Evolutionary conservation across 2,797 vertebrate genomes (phyloP), one percentile per base, ranked within the genome.

Genomic region (Alca torda): DNA sequence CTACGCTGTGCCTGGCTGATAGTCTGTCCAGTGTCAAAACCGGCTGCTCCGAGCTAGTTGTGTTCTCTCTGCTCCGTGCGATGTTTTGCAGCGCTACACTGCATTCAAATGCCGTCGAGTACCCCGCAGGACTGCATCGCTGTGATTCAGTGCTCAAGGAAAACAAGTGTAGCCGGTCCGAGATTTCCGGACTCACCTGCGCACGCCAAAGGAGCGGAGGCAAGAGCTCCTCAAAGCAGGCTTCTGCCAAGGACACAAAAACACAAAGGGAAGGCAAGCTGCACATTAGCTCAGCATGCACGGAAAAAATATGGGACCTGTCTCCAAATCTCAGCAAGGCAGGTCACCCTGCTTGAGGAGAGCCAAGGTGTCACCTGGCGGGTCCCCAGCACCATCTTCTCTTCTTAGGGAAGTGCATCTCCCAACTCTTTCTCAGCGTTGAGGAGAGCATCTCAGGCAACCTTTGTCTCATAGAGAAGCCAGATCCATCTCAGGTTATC

Each of bases 121-220:
- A 87, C 85, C 86, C 89, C 0, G 6, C 87, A 83, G 92, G 78
- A 60, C 63, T 17, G 46, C 72, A 46, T 1, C 3, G 0, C 80
- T 82, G 73, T 31, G 70, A 90, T 25, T 13, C 80, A 61, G 69
- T 8, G 63, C 78, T 67, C 19, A 0, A 9, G 54, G 4, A 16
- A 50, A 45, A 20, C 33, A 15, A 26, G 31, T 0, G 59, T 28
- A 37, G 77, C 46, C 31, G 45, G 13, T 65, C 83, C 0, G 0
- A 74, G 84, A 39, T 64, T 18, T 59, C 59, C 39, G 65, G 65
- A 60, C 50, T 63, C 46, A 13, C 39, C 80, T 57, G 69, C 41
- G 15, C 31, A 2, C 0, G 0, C 56, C 68, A 7, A 43, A 41
- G 8, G 0, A 0, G 46, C 9, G 0, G 43, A 33, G 5, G 21